These are phyloP conservation scores for Melanotaenia pygmaea DNA, from an alignment of 2,797 vertebrate species.

Conservation along the genomic window DNA sequence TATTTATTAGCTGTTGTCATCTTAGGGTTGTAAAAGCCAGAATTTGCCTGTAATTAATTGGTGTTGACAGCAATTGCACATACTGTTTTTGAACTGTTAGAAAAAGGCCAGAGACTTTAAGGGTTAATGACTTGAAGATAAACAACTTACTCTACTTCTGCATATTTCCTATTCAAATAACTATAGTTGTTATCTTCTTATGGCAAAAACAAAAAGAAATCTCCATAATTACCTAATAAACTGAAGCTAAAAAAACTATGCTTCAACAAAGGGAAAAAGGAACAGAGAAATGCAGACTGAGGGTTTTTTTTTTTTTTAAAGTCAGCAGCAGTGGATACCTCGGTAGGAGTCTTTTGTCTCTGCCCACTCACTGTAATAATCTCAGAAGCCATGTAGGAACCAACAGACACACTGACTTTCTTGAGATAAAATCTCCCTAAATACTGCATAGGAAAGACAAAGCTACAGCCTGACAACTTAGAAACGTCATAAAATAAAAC, in stretches of 20 bases:
- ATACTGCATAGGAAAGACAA: conserved; percentile 10
- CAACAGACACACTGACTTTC: background rate
- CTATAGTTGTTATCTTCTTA: background rate
- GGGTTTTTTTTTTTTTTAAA: background rate
- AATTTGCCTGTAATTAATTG: background rate
- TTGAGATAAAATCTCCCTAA: conserved; percentile 1
- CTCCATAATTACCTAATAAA: background rate
- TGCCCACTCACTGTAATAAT: conserved; percentile 47
- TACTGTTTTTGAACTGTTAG: background rate
- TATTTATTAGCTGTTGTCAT: too few relatives aligned
- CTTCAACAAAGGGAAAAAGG: background rate
- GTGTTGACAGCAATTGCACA: background rate
- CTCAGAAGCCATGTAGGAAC: conserved; percentile 33
- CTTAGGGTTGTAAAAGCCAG: background rate
- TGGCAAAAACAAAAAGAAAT: background rate
- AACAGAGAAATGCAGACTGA: background rate
- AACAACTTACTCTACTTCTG: background rate
- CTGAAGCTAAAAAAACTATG: background rate
- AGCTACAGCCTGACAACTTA: background rate
- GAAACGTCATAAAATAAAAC: background rate
- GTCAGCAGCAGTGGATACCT: background rate
- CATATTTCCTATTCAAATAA: background rate
- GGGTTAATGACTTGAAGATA: background rate
- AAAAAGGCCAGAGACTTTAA: background rate
- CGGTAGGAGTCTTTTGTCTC: conserved; percentile 50